Base-by-base conservation (phyloP, 2,797 vertebrate genomes). In the Falco novaeseelandiae region DNA sequence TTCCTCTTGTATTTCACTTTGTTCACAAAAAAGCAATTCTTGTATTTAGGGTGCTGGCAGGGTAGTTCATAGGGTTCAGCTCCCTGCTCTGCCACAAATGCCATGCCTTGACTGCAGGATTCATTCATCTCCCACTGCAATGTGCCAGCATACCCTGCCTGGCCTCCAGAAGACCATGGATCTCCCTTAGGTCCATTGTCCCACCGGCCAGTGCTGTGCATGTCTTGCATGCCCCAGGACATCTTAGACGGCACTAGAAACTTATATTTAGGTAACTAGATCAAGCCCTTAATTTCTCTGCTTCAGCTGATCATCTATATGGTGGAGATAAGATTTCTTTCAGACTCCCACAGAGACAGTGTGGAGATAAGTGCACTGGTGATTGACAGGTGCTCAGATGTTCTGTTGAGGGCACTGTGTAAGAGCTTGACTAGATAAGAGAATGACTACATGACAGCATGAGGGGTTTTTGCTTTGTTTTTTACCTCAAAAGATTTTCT, bases 311-410 rank as follows among this genome's bases (percentile, higher is more conserved):
- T 76, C 85, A 22, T 72, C 87, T 82, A 3, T 88, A 27, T 25
- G 23, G 69, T 76, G 51, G 76, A 94, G 96, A 93, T 95, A 95
- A 95, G 87, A 52, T 91, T 93, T 78, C 67, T 78, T 79, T 44
- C 54, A 49, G 86, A 3, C 46, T 93, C 46, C 61, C 58, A 73
- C 2, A 12, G 79, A 87, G 82, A 80, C 82, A 83, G 72, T 6
- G 46, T 51, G 46, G 58, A 93, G 94, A 90, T 96, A 95, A 95
- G 76, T 2, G 1, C 13, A 6, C 5, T 52, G 52, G 69, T 95
- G 96, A 96, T 78, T 95, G 95, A 66, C 95, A 88, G 76, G 49
- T 73, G 55, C 85, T 79, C 0, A 5, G 79, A 48, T 93, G 66
- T 77, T 69, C 9, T 79, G 85, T 51, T 88, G 62, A 87, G 87